Evolutionary conservation across 2,113 vertebrate species (phyloP).

Genomic region (Suricata suricatta): DNA sequence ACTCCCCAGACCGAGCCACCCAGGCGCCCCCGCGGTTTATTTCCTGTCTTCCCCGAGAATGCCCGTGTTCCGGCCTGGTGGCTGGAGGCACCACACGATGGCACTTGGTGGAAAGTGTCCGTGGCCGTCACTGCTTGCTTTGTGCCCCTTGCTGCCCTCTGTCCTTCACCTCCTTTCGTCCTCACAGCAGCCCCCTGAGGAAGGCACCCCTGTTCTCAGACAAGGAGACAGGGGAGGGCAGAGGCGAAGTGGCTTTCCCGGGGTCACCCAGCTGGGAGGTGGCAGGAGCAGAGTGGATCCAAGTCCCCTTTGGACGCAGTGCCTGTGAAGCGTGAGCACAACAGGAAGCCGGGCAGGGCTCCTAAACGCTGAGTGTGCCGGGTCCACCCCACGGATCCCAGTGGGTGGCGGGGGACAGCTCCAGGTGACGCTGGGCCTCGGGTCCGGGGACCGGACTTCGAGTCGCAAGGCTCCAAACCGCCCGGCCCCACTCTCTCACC

Average conservation of each 20-base stretch:
- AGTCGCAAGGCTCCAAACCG: not conserved
- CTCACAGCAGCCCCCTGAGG: not conserved
- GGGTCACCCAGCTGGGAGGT: not conserved
- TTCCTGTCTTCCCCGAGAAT: not conserved
- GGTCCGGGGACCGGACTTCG: not conserved
- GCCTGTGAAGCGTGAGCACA: not conserved
- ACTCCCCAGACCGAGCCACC: too few species aligned
- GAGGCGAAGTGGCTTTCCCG: not conserved
- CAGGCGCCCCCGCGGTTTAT: too few species aligned
- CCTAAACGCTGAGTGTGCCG: fast-evolving
- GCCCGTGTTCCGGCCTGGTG: not conserved
- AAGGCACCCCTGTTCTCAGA: not conserved
- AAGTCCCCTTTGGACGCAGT: not conserved
- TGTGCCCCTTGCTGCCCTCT: not conserved
- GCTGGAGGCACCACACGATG: fast-evolving
- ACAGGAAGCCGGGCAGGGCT: not conserved
- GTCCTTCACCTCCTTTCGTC: not conserved
- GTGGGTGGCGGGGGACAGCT: not conserved
- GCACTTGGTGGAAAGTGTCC: fast-evolving
- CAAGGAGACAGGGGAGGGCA: not conserved
- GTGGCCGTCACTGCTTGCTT: fast-evolving
- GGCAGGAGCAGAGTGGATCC: not conserved
- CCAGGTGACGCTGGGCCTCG: fast-evolving
- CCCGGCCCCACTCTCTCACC: fast-evolving
- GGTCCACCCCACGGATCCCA: not conserved